Evolutionary conservation across 2,113 vertebrate species (phyloP), one percentile per base, ranked within the genome.

Genomic region (Rissa tridactyla): DNA sequence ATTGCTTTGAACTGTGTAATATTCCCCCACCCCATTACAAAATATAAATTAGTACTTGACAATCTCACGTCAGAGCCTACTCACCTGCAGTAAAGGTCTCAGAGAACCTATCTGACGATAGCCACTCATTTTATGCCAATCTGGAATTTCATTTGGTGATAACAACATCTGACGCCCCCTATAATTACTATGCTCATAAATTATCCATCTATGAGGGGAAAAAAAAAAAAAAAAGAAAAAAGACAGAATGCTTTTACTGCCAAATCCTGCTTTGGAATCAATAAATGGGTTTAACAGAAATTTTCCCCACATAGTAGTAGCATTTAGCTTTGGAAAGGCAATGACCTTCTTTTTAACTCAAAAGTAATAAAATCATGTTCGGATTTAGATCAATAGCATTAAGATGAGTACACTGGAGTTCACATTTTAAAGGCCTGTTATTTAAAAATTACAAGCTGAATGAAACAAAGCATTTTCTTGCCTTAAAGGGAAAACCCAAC

Each of bases 21-120:
- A 79, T n/a, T 15, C 25, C 38, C 70, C 42, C 34, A 85, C 3
- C 26, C 26, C 68, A 30, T 49, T 19, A 42, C 16, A 87, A 66
- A 88, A 71, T 47, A 62, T 0, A 68, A 68, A 75, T 52, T 34
- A 68, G 25, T 32, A 36, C 21, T 57, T 54, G 27, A 47, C 18
- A 69, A 34, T n/a, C 40, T 75, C 49, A 36, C 7, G 9, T 72
- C 60, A 73, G 46, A 86, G 44, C 47, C 71, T 68, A 69, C 88
- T 49, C 98, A 99, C 99, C 99, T 99, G 99, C 51, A 98, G 61
- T 82, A 99, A 97, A 32, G 99, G 99, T 47, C 99, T 98, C 17
- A 99, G 96, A 89, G 99, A 99, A 88, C 99, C 99, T 72, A 99
- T 98, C n/a, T 97, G 98, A 68, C 95, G 96, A 96, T 97, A 99